These are phyloP conservation scores for Tholera decimalis DNA, from an alignment of 2,888 invertebrate genomes.

Conservation along the genomic window DNA sequence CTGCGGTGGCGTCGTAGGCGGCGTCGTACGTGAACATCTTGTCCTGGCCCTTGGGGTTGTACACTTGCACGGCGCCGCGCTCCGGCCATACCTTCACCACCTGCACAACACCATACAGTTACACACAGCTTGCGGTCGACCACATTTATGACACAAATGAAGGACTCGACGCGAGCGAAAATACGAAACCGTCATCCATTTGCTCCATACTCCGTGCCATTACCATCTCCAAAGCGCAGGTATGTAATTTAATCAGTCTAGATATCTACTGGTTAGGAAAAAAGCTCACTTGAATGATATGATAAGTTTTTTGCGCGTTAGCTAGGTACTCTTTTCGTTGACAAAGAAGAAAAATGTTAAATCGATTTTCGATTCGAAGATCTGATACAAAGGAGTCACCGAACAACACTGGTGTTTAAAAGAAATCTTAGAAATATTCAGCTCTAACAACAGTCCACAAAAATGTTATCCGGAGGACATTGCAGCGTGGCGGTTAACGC, in stretches of 20 bases:
- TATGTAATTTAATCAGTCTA: too few relatives aligned
- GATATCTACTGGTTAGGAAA: constrained; percentile 15
- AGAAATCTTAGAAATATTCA: constrained; percentile 28
- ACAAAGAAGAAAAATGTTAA: constrained; percentile 40
- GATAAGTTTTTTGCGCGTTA: constrained; percentile 37
- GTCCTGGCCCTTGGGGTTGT: constrained; percentile 96
- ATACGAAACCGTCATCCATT: constrained; percentile 12
- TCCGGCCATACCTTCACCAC: constrained; percentile 96
- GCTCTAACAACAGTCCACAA: not conserved
- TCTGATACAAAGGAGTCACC: constrained; percentile 34
- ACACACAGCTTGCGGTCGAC: not conserved
- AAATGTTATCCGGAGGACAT: constrained; percentile 15
- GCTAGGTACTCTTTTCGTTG: constrained; percentile 48
- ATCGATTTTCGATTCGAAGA: constrained; percentile 42
- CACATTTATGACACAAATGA: constrained; percentile 8
- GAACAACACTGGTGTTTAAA: constrained; percentile 34
- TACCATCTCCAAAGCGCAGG: constrained; percentile 32
- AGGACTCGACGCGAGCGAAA: not conserved
- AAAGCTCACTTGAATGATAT: constrained; percentile 10
- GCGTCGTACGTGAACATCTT: constrained; percentile 99
- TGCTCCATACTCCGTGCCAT: constrained; percentile 19
- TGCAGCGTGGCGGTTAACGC: constrained; percentile 10
- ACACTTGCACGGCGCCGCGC: constrained; percentile 97
- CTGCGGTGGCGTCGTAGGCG: constrained; percentile 97
- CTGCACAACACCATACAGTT: constrained; percentile 65